phyloP scores from a whole-genome alignment of 2,797 vertebrate species.

The Urophycis tenuis region DNA sequence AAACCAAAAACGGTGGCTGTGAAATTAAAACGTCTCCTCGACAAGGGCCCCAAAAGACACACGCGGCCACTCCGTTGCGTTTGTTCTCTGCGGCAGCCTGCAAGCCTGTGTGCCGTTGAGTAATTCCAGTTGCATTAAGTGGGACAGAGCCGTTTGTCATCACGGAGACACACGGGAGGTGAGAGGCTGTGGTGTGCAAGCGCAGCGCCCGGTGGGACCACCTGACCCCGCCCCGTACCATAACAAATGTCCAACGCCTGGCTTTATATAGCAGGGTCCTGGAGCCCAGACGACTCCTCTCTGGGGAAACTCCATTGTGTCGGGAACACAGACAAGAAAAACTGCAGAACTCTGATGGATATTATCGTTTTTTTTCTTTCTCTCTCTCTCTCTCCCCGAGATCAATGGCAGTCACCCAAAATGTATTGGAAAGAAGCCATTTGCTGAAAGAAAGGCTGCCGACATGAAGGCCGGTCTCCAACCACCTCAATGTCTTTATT shows the following conservation, averaged over 20 bases:
- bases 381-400: too few relatives aligned
- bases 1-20: slow-evolving; percentile 8
- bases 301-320: slow-evolving; percentile 11
- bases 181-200: slow-evolving; percentile 13
- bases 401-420: background rate
- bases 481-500: background rate
- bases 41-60: background rate
- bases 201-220: background rate
- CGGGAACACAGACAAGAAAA: background rate
- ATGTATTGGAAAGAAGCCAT: background rate
- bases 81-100: background rate
- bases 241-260: background rate
- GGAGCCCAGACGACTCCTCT: slow-evolving; percentile 4
- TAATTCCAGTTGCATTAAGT: slow-evolving; percentile 6
- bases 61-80: background rate
- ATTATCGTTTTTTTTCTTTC: background rate
- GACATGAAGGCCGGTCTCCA: background rate
- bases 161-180: background rate
- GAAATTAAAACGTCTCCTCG: background rate
- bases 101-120: background rate
- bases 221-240: background rate
- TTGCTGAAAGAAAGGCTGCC: background rate
- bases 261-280: slow-evolving; percentile 8
- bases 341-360: background rate
- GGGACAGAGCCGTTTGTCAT: slow-evolving; percentile 10